Conservation (phyloP, 1,140 invertebrate species). For the Lamellibrachia luymesi region DNA sequence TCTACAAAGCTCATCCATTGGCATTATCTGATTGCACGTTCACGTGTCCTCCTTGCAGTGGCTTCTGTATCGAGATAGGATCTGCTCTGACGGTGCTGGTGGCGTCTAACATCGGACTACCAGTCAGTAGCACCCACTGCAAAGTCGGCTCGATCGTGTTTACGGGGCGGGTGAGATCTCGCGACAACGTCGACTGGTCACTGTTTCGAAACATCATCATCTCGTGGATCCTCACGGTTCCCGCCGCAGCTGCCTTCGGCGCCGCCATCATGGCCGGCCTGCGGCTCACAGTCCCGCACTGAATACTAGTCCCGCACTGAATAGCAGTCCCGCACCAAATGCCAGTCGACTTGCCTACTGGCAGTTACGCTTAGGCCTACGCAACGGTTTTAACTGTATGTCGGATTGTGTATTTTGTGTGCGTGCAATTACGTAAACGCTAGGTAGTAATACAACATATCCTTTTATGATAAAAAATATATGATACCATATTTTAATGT, state of each 20-base stretch:
- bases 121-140: constrained; percentile 98
- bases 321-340: neutral
- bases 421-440: neutral
- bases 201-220: constrained; percentile 89
- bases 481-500: too few species aligned
- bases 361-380: neutral
- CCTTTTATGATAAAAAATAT: neutral
- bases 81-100: constrained; percentile 92
- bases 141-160: constrained; percentile 96
- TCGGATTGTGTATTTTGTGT: neutral
- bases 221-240: constrained; percentile 95
- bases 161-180: constrained; percentile 75
- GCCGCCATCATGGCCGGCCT: constrained; percentile 73
- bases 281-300: constrained; percentile 2
- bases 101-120: constrained; percentile 92
- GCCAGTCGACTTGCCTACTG: neutral
- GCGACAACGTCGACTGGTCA: constrained; percentile 83
- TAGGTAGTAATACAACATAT: neutral
- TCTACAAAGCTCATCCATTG: too few species aligned
- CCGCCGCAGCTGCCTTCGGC: constrained; percentile 80
- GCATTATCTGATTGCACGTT: too few species aligned
- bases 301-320: neutral
- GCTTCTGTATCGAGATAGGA: constrained; percentile 93
- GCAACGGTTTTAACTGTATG: neutral
- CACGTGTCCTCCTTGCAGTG: constrained; percentile 62